phyloP scores from a whole-genome alignment of 2,113 vertebrate genomes.

The Cyphomyrus discorhynchus region DNA sequence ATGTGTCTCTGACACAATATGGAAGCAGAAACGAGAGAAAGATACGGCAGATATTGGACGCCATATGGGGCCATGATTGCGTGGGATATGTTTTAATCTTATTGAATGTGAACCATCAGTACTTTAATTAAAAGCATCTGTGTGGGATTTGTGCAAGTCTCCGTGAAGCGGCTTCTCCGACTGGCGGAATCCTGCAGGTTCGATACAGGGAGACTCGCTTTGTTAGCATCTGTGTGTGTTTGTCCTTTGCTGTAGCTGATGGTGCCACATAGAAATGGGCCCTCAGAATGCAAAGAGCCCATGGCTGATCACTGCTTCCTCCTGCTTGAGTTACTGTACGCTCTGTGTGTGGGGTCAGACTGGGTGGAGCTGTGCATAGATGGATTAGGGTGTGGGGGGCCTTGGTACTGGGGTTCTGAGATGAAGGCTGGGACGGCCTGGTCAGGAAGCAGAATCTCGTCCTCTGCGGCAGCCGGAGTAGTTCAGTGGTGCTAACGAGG shows the following conservation, averaged over 20 bases:
- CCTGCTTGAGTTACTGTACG: not conserved
- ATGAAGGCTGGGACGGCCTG: not conserved
- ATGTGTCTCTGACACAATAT: not conserved
- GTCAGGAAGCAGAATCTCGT: not conserved
- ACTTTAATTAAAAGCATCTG: constrained; percentile 29
- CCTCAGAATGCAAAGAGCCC: not conserved
- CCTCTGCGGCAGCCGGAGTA: not conserved
- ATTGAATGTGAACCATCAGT: constrained; percentile 23
- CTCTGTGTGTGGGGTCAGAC: not conserved
- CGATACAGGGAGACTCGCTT: not conserved
- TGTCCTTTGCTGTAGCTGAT: not conserved
- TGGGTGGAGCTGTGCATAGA: not conserved
- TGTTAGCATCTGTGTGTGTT: not conserved
- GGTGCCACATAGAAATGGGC: not conserved
- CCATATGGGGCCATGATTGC: constrained; percentile 24
- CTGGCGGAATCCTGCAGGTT: not conserved
- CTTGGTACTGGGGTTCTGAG: not conserved
- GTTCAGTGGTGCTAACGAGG: not conserved
- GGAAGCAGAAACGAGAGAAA: not conserved
- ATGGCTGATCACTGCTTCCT: not conserved
- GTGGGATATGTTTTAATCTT: constrained; percentile 21
- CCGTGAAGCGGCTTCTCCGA: not conserved
- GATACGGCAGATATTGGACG: constrained; percentile 2
- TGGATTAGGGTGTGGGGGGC: not conserved
- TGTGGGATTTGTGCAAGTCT: not conserved